These are phyloP conservation scores for Acrocephalus scirpaceus DNA, from an alignment of 2,797 vertebrate genomes.

Conservation along the genomic window DNA sequence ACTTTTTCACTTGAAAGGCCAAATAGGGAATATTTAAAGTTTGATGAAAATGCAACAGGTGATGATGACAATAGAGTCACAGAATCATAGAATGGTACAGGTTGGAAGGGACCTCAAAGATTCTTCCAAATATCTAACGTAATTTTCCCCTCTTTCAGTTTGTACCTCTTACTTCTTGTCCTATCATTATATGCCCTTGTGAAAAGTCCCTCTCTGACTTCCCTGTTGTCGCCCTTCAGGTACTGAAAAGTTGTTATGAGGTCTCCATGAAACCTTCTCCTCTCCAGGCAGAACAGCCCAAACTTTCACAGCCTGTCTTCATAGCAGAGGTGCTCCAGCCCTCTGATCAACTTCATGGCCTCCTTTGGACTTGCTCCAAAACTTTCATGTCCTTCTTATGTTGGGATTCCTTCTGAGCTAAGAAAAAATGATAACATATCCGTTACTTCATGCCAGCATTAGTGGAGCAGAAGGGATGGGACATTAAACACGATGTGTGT, in stretches of 20 bases:
- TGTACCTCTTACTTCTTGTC: background rate
- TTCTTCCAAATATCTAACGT: background rate
- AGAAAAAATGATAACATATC: background rate
- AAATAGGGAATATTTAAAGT: background rate
- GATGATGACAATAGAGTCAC: background rate
- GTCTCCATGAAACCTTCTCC: background rate
- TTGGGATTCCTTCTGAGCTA: background rate
- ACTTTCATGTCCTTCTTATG: background rate
- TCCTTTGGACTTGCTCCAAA: background rate
- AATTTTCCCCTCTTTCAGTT: background rate
- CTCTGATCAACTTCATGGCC: background rate
- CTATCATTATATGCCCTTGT: background rate
- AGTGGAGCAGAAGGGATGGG: accelerated
- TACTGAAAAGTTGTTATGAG: background rate
- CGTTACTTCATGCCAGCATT: background rate
- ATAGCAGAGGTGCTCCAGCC: background rate
- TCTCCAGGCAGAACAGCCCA: background rate
- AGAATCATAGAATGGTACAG: background rate
- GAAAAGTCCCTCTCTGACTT: background rate
- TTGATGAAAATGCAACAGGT: background rate
- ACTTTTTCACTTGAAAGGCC: background rate
- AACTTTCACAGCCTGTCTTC: background rate
- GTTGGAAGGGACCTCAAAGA: background rate
- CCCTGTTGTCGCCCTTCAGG: background rate
- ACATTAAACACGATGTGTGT: accelerated